Conservation (phyloP, 1,140 invertebrate species). For the Cydia pomonella region DNA sequence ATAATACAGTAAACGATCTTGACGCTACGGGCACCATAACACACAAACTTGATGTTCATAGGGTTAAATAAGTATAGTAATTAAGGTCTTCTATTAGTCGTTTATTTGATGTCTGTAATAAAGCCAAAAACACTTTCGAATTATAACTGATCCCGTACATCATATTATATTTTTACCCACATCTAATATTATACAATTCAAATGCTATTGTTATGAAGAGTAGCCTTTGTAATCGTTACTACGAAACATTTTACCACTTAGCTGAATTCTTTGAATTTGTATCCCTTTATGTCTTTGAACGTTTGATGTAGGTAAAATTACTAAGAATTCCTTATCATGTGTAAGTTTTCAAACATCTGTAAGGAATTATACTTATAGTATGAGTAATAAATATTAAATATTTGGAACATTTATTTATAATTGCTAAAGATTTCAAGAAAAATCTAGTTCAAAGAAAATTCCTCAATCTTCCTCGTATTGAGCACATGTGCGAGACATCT, state of each 20-base stretch:
- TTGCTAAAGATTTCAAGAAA: neutral
- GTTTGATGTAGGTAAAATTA: slow-evolving; percentile 14
- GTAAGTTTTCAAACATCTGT: neutral
- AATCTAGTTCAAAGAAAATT: neutral
- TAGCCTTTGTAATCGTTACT: neutral
- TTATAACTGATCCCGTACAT: neutral
- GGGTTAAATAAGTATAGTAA: too few relatives aligned
- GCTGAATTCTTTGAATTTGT: neutral
- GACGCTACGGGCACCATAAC: too few relatives aligned
- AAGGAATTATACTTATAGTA: neutral
- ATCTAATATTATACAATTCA: neutral
- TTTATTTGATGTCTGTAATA: neutral
- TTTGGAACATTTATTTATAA: slow-evolving; percentile 3
- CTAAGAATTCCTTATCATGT: neutral
- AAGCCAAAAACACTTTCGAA: neutral
- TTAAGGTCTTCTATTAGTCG: neutral
- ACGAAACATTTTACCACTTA: neutral
- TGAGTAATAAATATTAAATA: slow-evolving; percentile 1
- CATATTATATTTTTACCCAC: neutral
- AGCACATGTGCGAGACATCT: neutral
- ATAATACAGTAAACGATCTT: too few relatives aligned
- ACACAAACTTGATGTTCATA: too few relatives aligned
- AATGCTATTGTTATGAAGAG: slow-evolving; percentile 1
- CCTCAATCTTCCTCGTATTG: neutral
- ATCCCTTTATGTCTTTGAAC: neutral